Evolutionary conservation across 2,888 invertebrate species (phyloP).

Genomic region (Zootermopsis nevadensis): DNA sequence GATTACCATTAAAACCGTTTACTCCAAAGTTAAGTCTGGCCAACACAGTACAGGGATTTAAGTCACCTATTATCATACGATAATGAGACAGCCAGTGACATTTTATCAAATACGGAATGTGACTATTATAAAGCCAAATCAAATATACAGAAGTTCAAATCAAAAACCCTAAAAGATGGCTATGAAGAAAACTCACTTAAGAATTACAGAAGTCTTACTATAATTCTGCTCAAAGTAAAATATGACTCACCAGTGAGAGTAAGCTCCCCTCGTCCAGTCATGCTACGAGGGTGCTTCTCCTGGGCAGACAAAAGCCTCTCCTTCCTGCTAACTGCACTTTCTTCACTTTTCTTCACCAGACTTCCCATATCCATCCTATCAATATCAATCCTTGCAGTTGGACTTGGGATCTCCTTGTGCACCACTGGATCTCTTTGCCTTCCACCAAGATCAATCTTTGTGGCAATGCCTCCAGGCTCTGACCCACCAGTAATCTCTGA

Average conservation of each 20-base stretch:
- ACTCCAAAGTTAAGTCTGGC: too few species aligned
- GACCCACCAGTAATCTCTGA: constrained; percentile 14
- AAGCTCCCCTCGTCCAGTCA: constrained; percentile 56
- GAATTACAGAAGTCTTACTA: too few species aligned
- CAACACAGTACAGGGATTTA: too few species aligned
- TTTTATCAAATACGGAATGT: too few species aligned
- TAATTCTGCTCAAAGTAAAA: background rate
- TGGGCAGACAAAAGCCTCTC: constrained; percentile 57
- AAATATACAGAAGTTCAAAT: too few species aligned
- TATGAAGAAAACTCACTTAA: too few species aligned
- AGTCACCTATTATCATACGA: too few species aligned
- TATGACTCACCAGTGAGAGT: constrained; percentile 58
- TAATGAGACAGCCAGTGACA: too few species aligned
- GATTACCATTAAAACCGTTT: too few species aligned
- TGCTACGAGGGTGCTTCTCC: constrained; percentile 61
- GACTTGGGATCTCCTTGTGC: constrained; percentile 46
- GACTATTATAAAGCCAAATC: too few species aligned
- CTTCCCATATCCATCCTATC: constrained; percentile 57
- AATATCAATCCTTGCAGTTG: constrained; percentile 58
- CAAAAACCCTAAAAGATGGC: too few species aligned
- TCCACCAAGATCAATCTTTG: constrained; percentile 30
- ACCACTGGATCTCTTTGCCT: background rate
- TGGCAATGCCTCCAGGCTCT: constrained; percentile 18
- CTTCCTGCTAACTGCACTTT: constrained; percentile 22
- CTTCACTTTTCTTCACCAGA: constrained; percentile 24